A percentile compares a stretch with the other conserved stretches of the same genome.
phyloP scores from a whole-genome alignment of 2,797 vertebrate species.

The Onychomys torridus region DNA sequence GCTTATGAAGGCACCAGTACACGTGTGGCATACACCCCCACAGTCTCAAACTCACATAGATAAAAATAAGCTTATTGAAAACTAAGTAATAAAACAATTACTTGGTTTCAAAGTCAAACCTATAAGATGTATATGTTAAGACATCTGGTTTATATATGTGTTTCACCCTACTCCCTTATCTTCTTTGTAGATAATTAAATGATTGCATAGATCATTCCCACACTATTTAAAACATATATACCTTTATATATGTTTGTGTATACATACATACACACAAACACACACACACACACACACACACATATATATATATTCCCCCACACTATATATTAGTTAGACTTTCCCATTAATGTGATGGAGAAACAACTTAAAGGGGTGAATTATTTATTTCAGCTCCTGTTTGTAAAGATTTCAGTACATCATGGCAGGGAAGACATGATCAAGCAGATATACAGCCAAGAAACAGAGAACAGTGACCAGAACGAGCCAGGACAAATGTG shows the following conservation, averaged over 20 bases:
- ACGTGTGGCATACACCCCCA: no score
- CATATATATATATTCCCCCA: neutral
- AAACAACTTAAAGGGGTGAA: neutral
- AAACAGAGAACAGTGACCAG: neutral
- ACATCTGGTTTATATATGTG: constrained; percentile 29
- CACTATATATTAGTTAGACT: neutral
- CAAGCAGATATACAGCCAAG: neutral
- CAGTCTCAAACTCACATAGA: neutral
- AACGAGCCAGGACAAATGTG: neutral
- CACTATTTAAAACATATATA: neutral
- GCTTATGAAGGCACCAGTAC: neutral
- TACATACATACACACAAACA: neutral
- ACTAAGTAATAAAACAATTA: neutral
- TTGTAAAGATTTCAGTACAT: neutral
- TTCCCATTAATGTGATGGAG: neutral
- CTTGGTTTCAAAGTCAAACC: constrained; percentile 4
- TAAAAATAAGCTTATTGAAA: neutral
- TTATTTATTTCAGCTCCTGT: neutral
- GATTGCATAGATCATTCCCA: neutral
- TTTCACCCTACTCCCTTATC: neutral
- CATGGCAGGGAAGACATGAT: neutral
- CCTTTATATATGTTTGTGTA: neutral
- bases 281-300: no score
- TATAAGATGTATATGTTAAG: neutral
- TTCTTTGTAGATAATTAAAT: constrained; percentile 3